Percentiles rank a stretch among this genome's conserved stretches.
Conservation (phyloP, 2,797 vertebrate genomes). For the Tolypeutes matacus region DNA sequence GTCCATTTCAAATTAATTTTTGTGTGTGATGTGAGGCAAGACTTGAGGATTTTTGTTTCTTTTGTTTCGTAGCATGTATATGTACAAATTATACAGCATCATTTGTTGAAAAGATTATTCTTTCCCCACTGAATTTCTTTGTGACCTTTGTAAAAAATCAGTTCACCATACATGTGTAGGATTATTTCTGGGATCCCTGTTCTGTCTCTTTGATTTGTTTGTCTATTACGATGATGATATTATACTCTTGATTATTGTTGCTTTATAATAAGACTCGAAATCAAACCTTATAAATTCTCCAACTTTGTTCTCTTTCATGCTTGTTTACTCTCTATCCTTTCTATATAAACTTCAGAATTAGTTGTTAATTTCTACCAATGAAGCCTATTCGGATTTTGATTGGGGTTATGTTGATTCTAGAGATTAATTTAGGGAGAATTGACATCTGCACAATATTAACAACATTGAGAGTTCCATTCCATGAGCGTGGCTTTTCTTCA, state of each 20-base stretch:
- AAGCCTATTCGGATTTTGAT: not conserved
- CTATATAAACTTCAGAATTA: not conserved
- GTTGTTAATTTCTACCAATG: not conserved
- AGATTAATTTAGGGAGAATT: not conserved
- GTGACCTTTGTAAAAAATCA: not conserved
- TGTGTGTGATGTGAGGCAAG: not conserved
- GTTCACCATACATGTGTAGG: not conserved
- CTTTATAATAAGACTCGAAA: not conserved
- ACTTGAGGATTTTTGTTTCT: not conserved
- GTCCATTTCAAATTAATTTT: not conserved
- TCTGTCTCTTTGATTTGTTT: not conserved
- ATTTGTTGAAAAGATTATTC: not conserved
- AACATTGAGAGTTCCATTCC: not conserved
- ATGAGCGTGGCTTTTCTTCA: accelerated
- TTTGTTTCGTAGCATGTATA: not conserved
- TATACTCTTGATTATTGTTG: too few species aligned
- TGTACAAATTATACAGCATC: not conserved
- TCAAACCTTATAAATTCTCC: not conserved
- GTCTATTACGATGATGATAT: too few species aligned
- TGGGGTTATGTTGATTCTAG: not conserved
- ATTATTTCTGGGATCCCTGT: not conserved
- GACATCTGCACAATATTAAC: not conserved
- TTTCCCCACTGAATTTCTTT: not conserved
- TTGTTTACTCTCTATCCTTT: not conserved
- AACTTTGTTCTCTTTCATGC: not conserved